These are phyloP conservation scores for Anoplophora glabripennis DNA, from an alignment of 1,140 invertebrate species.

Conservation along the genomic window DNA sequence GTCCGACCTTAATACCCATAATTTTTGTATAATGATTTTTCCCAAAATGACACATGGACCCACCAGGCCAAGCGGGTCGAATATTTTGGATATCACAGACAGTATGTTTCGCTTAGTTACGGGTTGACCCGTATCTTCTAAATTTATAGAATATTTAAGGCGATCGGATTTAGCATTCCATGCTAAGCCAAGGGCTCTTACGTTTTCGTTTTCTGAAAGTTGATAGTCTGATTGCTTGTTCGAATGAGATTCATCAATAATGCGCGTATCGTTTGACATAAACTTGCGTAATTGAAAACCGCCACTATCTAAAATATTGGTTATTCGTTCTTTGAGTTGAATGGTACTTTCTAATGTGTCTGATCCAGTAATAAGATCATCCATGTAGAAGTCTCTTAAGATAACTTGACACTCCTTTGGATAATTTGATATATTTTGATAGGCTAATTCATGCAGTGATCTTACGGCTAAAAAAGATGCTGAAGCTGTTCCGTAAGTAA, in stretches of 20 bases:
- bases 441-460: not conserved
- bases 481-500: no score
- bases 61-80: constrained; percentile 48
- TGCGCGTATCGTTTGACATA: no score
- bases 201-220: no score
- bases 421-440: not conserved
- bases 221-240: no score
- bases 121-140: not conserved
- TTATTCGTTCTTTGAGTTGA: no score
- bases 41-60: constrained; percentile 45
- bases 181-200: constrained; percentile 13
- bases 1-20: constrained; percentile 41
- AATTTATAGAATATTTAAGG: not conserved
- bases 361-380: no score
- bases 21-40: constrained; percentile 51
- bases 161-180: constrained; percentile 10
- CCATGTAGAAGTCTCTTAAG: no score
- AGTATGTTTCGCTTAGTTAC: constrained; percentile 27
- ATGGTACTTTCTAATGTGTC: no score
- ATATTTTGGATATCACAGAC: constrained; percentile 34
- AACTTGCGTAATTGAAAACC: no score
- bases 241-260: no score
- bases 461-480: constrained; percentile 7
- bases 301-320: no score
- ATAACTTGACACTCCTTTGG: no score